Percentiles rank a stretch among this genome's conserved stretches.
phyloP scores from a whole-genome alignment of 2,797 vertebrate genomes.

The Danio aesculapii region DNA sequence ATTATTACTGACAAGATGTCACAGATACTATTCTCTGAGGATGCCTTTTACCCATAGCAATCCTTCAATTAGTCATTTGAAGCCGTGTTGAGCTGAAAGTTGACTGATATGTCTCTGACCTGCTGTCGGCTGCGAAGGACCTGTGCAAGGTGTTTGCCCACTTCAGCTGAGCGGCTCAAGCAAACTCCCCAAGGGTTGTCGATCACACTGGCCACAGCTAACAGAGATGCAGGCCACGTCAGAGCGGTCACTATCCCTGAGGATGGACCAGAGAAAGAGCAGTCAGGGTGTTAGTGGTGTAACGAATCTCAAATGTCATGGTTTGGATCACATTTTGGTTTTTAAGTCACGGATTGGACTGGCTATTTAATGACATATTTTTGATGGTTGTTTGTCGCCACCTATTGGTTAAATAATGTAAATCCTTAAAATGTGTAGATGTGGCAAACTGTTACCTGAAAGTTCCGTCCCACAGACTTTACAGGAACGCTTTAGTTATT shows the following conservation, averaged over 20 bases:
- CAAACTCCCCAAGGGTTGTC: constrained; percentile 98
- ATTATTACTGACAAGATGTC: neutral
- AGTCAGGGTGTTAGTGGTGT: neutral
- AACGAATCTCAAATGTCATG: no score
- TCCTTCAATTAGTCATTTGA: neutral
- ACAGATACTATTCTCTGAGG: neutral
- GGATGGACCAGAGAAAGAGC: neutral
- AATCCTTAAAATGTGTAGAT: no score
- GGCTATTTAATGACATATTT: no score
- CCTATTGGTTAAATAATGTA: no score
- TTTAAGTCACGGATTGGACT: no score
- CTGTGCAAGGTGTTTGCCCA: constrained; percentile 95
- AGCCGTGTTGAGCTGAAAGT: neutral
- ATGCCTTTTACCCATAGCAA: neutral
- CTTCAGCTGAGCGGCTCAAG: constrained; percentile 92
- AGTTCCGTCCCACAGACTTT: no score
- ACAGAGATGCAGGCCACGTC: constrained; percentile 90
- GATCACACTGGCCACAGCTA: constrained; percentile 90
- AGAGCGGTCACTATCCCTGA: constrained; percentile 91
- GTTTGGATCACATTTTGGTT: no score
- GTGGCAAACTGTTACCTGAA: no score
- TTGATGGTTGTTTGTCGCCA: no score
- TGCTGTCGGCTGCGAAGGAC: constrained; percentile 90
- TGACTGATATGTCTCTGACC: constrained; percentile 75
- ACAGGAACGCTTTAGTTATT: no score